phyloP scores from a whole-genome alignment of 2,888 invertebrate genomes.

The Anthrax anthrax region DNA sequence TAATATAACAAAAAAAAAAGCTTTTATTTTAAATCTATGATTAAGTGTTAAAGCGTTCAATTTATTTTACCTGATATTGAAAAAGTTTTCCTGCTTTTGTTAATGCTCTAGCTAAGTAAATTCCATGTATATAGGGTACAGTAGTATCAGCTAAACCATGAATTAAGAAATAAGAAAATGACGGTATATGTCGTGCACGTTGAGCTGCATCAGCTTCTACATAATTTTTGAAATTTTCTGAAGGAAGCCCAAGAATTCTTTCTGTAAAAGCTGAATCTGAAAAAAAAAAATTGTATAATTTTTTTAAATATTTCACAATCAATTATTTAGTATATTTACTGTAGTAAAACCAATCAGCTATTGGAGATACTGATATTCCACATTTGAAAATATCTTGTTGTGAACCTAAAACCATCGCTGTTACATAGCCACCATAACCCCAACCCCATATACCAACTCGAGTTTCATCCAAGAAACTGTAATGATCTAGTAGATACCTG shows the following conservation, averaged over 20 bases:
- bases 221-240: constrained; percentile 79
- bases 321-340: constrained; percentile 45
- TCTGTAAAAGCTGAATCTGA: constrained; percentile 93
- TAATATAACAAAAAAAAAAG: constrained; percentile 23
- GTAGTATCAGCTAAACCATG: constrained; percentile 88
- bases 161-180: constrained; percentile 74
- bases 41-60: too few species aligned
- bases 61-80: constrained; percentile 64
- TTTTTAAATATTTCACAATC: too few species aligned
- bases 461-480: constrained; percentile 72
- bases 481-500: constrained; percentile 64
- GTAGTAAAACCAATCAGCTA: constrained; percentile 90
- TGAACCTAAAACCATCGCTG: constrained; percentile 78
- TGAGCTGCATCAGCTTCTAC: constrained; percentile 85
- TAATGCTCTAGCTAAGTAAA: constrained; percentile 76
- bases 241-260: constrained; percentile 75
- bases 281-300: neutral
- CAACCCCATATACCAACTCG: constrained; percentile 91
- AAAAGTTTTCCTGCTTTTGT: constrained; percentile 79
- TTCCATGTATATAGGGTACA: constrained; percentile 87
- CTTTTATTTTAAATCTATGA: neutral
- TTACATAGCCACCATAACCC: constrained; percentile 90
- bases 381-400: constrained; percentile 83
- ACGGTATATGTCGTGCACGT: constrained; percentile 74
- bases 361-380: constrained; percentile 86